Conservation (phyloP, 2,113 vertebrate species). For the Protobothrops mucrosquamatus region DNA sequence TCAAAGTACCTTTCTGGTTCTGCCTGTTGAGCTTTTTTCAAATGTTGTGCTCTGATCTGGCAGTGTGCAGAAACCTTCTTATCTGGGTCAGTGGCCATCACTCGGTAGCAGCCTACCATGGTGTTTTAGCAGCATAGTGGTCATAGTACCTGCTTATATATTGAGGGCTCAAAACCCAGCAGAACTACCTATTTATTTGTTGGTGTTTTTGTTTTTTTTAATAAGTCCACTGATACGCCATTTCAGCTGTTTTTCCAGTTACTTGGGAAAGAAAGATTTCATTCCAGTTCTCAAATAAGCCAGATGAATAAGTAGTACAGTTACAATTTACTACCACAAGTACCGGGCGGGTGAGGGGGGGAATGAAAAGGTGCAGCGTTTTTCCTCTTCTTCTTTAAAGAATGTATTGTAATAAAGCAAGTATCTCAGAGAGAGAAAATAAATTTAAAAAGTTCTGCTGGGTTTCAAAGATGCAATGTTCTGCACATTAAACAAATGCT, state of each 20-base stretch:
- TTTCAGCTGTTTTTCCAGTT: background rate
- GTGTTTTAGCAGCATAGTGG: background rate
- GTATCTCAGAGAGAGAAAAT: background rate
- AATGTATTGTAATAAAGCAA: too few relatives aligned
- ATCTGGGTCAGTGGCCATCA: background rate
- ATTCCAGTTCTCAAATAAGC: background rate
- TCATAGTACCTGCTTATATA: background rate
- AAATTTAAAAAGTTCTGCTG: background rate
- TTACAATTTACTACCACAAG: background rate
- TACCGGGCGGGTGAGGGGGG: background rate
- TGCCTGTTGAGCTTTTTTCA: background rate
- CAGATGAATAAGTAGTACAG: background rate
- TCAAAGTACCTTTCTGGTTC: background rate
- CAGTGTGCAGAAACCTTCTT: background rate
- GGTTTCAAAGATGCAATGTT: background rate
- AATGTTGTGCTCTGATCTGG: background rate
- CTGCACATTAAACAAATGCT: background rate
- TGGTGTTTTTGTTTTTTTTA: background rate
- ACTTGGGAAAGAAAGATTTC: background rate
- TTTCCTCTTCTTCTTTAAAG: background rate
- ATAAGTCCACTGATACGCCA: background rate
- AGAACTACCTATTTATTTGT: background rate
- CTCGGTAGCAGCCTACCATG: background rate
- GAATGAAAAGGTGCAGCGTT: background rate
- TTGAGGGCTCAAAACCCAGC: background rate